Percentiles rank a stretch among this genome's conserved stretches.
Evolutionary conservation across 2,113 vertebrate genomes (phyloP).

Genomic region (Aegithalos caudatus): DNA sequence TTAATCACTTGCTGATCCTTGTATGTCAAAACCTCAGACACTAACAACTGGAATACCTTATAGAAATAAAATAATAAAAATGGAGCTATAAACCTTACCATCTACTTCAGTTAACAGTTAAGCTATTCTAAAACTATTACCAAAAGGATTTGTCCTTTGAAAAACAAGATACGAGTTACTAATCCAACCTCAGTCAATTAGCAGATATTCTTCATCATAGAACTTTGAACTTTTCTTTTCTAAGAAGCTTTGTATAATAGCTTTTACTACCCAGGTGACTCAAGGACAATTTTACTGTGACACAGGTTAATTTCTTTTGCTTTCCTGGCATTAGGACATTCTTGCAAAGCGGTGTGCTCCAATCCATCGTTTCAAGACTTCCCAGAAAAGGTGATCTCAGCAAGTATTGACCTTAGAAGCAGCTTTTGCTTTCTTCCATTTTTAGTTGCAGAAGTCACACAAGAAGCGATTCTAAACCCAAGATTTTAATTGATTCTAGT

Average conservation of each 20-base stretch:
- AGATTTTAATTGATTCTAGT: neutral
- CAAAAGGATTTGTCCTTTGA: neutral
- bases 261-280: constrained; percentile 35
- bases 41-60: neutral
- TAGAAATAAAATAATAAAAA: neutral
- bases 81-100: neutral
- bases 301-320: neutral
- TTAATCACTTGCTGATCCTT: neutral
- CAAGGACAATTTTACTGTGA: neutral
- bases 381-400: neutral
- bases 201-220: neutral
- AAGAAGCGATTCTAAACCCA: neutral
- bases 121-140: neutral
- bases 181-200: constrained; percentile 41
- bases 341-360: neutral
- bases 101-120: neutral
- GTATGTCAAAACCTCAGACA: neutral
- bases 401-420: neutral
- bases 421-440: neutral
- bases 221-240: constrained; percentile 51
- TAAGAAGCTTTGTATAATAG: constrained; percentile 54
- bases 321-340: neutral
- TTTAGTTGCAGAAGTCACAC: neutral
- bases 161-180: constrained; percentile 20
- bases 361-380: neutral